Conservation (phyloP, 2,113 vertebrate species). For the Syngnathus scovelli region DNA sequence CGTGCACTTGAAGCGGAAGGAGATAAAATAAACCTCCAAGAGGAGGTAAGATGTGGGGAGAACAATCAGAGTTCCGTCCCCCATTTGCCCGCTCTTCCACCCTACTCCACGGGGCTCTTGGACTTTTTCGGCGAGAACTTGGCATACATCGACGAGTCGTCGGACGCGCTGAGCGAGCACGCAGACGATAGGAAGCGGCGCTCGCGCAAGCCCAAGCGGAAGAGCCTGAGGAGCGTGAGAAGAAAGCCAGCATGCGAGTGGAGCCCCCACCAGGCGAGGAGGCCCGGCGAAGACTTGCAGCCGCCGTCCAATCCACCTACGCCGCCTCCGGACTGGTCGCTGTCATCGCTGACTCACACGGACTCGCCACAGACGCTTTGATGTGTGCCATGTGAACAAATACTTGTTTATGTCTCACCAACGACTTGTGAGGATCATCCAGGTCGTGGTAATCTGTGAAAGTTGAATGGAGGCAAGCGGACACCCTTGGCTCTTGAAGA, state of each 20-base stretch:
- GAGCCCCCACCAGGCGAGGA: conserved; percentile 33
- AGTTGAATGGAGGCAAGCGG: neutral
- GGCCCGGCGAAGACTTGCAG: conserved; percentile 50
- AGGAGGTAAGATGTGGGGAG: conserved; percentile 1
- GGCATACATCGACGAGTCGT: conserved; percentile 87
- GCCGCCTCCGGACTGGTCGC: conserved; percentile 58
- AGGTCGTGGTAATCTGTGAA: neutral
- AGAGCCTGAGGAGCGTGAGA: conserved; percentile 61
- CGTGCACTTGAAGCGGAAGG: conserved; percentile 14
- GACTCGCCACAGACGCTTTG: conserved; percentile 30
- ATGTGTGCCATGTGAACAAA: neutral
- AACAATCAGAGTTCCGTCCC: conserved; percentile 6
- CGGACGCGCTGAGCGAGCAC: conserved; percentile 78
- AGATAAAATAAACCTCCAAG: conserved; percentile 12
- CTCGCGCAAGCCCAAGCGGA: conserved; percentile 61
- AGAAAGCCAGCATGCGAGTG: conserved; percentile 47
- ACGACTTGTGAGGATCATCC: neutral
- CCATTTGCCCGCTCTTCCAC: neutral
- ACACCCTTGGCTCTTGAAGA: neutral
- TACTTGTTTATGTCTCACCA: neutral
- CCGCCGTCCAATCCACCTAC: conserved; percentile 69
- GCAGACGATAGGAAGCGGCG: conserved; percentile 32
- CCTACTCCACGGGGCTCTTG: conserved; percentile 48
- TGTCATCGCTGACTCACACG: conserved; percentile 26
- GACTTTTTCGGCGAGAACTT: conserved; percentile 83